Evolutionary conservation across 2,797 vertebrate species (phyloP).

Genomic region (Nasua narica): DNA sequence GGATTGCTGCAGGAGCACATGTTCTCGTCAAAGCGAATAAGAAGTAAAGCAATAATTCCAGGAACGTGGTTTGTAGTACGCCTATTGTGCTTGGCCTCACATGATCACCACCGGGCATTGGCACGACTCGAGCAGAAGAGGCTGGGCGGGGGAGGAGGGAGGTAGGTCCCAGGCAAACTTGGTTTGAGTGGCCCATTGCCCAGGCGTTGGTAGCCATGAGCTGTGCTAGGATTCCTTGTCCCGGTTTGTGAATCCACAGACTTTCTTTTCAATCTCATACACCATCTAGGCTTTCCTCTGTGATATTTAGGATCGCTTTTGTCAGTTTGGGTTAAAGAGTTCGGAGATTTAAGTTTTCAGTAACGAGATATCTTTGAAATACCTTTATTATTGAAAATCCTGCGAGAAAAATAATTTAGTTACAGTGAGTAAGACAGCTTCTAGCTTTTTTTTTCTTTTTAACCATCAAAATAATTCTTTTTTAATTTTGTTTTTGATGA

Average conservation of each 20-base stretch:
- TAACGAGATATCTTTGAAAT: neutral
- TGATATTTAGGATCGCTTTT: neutral
- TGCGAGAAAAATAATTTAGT: constrained; percentile 20
- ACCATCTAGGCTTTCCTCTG: neutral
- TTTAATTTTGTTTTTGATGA: neutral
- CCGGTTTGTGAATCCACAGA: neutral
- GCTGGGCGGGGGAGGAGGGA: neutral
- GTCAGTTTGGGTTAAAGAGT: neutral
- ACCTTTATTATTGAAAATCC: neutral
- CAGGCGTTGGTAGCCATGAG: neutral
- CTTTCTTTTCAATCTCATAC: neutral
- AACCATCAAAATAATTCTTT: neutral
- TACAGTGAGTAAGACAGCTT: neutral
- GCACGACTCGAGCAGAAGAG: neutral
- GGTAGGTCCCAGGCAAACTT: neutral
- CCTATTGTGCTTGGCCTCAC: neutral
- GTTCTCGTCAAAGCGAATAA: neutral
- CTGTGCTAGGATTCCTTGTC: neutral
- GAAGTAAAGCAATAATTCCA: neutral
- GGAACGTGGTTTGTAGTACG: neutral
- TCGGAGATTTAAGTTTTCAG: neutral
- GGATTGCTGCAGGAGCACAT: neutral
- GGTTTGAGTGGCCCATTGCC: neutral
- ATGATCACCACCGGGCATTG: neutral
- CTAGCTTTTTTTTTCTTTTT: neutral